phyloP scores from a whole-genome alignment of 2,888 invertebrate species.

The Prosapia bicincta region DNA sequence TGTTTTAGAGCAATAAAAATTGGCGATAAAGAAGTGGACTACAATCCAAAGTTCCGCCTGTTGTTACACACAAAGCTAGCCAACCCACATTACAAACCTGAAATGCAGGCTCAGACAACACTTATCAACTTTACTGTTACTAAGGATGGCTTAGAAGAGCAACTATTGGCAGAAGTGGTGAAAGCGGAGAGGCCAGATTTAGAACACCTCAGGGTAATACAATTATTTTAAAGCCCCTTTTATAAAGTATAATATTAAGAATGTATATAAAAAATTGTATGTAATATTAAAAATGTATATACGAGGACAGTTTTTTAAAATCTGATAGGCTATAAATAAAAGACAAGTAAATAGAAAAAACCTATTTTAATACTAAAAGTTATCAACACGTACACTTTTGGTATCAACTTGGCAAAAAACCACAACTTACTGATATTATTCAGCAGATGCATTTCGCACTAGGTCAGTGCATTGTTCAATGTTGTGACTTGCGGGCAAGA shows the following conservation, averaged over 20 bases:
- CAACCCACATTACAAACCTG: conserved; percentile 95
- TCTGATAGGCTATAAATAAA: no score
- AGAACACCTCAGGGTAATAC: conserved; percentile 64
- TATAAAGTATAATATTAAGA: no score
- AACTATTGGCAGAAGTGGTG: conserved; percentile 88
- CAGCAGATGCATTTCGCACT: no score
- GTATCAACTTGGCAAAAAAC: no score
- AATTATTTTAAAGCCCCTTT: neutral
- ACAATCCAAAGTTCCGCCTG: conserved; percentile 73
- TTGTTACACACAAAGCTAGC: conserved; percentile 91
- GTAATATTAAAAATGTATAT: no score
- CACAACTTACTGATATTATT: no score
- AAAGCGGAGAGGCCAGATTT: conserved; percentile 90
- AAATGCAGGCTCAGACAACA: conserved; percentile 95
- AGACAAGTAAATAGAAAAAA: no score
- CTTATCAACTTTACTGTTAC: conserved; percentile 95
- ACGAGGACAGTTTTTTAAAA: no score
- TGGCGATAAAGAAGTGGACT: conserved; percentile 91
- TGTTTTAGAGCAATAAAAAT: conserved; percentile 63
- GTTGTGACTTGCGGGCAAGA: no score
- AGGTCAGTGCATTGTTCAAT: no score
- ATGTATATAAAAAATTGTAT: neutral
- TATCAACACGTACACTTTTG: no score
- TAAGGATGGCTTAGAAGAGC: conserved; percentile 89
- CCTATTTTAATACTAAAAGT: no score